Base-by-base conservation (phyloP, 2,888 invertebrate genomes). In the Punctoribates punctum region DNA sequence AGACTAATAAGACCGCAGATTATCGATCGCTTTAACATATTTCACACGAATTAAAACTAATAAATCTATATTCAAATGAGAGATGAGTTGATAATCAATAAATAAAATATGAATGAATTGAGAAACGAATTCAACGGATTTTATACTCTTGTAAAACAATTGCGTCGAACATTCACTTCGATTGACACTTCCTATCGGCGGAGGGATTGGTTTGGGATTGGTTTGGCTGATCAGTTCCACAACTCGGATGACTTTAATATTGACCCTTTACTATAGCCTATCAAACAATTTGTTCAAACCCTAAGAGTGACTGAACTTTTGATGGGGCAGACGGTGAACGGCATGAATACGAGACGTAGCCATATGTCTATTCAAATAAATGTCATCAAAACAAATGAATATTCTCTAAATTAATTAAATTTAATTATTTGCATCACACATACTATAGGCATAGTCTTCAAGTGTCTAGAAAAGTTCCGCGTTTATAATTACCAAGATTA, bases 221-320 rank as follows among this genome's bases (percentile, higher is more conserved):
- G 62, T 34, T 62, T 62, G 62, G 34, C 62, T 62, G 29, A 62
- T 62, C 62, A 62, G 62, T 27, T 42, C 29, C n/a, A n/a, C n/a
- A n/a, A 15, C 23, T 62, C 20, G 11, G 54, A 29, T 27, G 62
- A 27, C 34, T 29, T 5, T 62, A 62, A 8, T 62, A 62, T 62
- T 62, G 62, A 62, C 62, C 62, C 62, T 62, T 62, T 29, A 29
- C 62, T 62, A 62, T 6, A 54, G 13, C 29, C 15, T n/a, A 27
- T 62, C 34, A 17, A 29, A n/a, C n/a, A n/a, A n/a, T n/a, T 29
- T 62, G 29, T 29, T 11, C 29, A 23, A 23, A 15, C 6, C 3
- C n/a, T 62, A 15, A 34, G 29, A 27, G 62, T 62, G 62, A 62
- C 29, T 62, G 62, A 62, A 62, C 62, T 62, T 62, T 62, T 62